phyloP scores from a whole-genome alignment of 2,113 vertebrate species.

The Pedionomus torquatus region DNA sequence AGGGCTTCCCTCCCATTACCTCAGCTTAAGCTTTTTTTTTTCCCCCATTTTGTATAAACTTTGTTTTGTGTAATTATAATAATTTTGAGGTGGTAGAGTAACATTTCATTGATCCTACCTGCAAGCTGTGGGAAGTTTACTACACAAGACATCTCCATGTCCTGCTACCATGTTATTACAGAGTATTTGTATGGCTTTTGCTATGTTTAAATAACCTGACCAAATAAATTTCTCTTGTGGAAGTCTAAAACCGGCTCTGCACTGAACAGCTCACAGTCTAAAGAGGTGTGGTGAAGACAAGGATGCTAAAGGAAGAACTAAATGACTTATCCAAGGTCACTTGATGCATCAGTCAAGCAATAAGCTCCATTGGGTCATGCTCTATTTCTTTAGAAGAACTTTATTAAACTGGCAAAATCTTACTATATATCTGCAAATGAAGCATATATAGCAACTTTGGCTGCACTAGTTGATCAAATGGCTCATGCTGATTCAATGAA shows the following conservation, averaged over 20 bases:
- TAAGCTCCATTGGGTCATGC: neutral
- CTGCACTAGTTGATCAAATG: conserved; percentile 13
- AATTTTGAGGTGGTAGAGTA: neutral
- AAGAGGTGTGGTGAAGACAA: neutral
- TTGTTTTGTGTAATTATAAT: neutral
- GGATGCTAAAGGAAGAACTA: neutral
- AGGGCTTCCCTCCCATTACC: neutral
- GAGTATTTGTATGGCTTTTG: neutral
- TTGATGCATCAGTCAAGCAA: neutral
- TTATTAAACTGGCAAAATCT: neutral
- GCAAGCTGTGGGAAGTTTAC: neutral
- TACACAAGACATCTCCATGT: neutral
- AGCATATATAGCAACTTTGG: neutral
- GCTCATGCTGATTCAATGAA: neutral
- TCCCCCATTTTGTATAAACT: neutral
- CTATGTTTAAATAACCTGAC: neutral
- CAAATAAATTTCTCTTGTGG: neutral
- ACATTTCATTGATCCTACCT: neutral
- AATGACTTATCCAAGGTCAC: neutral
- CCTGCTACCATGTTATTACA: neutral
- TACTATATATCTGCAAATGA: neutral
- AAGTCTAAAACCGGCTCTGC: neutral
- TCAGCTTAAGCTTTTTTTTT: neutral
- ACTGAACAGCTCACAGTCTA: neutral
- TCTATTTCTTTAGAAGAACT: neutral